Evolutionary conservation across 2,888 invertebrate species (phyloP), one percentile per base, ranked within the genome.

Genomic region (Dryobotodes eremita): DNA sequence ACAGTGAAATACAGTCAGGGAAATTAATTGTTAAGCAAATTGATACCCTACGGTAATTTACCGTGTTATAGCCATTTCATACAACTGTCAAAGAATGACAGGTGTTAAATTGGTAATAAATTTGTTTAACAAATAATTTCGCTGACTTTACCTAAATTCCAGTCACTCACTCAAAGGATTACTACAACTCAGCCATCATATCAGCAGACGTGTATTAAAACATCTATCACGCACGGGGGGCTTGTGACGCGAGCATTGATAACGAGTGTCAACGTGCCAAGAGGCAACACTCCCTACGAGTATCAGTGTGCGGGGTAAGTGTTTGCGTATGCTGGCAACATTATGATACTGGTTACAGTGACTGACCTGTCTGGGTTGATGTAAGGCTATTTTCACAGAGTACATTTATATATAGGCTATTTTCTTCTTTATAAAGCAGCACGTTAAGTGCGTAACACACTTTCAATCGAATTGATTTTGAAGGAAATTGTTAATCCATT

Each of bases 261-360:
- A 66, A 72, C 74, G 53, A 79, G 64, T 71, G 86, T 75, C 75
- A 86, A 86, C 79, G 84, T 73, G 72, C 84, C 20, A 26, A n/a
- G 81, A 76, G 85, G 71, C 80, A 87, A 80, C 71, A 84, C 80
- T 68, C 87, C 62, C 70, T 46, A 42, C 23, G 17, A 36, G 31
- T 75, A 23, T 55, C 57, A 61, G 59, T 23, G 20, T 36, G 48
- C n/a, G 36, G 2, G 61, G 72, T 70, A 72, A 83, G 74, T 72
- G 17, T 84, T 86, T 75, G 71, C 46, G 3, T 48, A 48, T 53
- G 48, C 50, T 72, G 65, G 69, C 65, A 69, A 72, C 48, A 79
- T 53, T 59, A 62, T 42, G 57, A 53, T 64, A 57, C 46, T 61
- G 5, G 59, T 64, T 55, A 71, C 46, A 62, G 31, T 65, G 55